Evolutionary conservation across 2,113 vertebrate genomes (phyloP), one percentile per base, ranked within the genome.

Genomic region (Sisor rabdophorus): DNA sequence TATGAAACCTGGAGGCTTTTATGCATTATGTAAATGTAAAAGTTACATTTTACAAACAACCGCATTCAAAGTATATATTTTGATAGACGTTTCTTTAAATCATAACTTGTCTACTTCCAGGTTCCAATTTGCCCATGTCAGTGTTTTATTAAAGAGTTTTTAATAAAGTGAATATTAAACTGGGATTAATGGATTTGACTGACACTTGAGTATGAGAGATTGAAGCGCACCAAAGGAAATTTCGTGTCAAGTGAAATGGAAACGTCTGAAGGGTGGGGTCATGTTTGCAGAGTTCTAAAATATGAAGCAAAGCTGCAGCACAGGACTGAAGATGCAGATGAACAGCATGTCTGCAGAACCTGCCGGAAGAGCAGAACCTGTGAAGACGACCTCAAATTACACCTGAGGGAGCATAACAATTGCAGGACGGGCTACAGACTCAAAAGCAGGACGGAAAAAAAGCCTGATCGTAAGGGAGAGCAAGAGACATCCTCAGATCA

Each of bases 241-340:
- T 19, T 77, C 3, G 20, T 77, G 12, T 32, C 77, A 30, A 73
- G 53, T 19, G 55, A 67, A 15, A 19, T 60, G 4, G 59, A 63
- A 10, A 61, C 58, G 28, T 67, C 68, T n/a, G 28, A 30, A 24
- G 22, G n/a, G 32, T 40, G n/a, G 28, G n/a, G 26, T 15, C 47
- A n/a, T 4, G 54, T 67, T 73, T 80, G 79, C 16, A 36, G 30
- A n/a, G 9, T 22, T 11, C n/a, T 77, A 16, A 64, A 65, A 17
- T 80, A 72, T 52, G 20, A 0, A 26, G 32, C 47, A n/a, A 80
- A 65, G 70, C 9, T 9, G 26, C 28, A 16, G 32, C 28, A 20
- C 12, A 2, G 4, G 11, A 32, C 68, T 2, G 30, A 32, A 22
- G 50, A 0, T 2, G 13, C n/a, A 2, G 52, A 71, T 40, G 40